Percentiles rank a stretch among this genome's conserved stretches.
phyloP scores from a whole-genome alignment of 2,113 vertebrate genomes.

The Pan paniscus region DNA sequence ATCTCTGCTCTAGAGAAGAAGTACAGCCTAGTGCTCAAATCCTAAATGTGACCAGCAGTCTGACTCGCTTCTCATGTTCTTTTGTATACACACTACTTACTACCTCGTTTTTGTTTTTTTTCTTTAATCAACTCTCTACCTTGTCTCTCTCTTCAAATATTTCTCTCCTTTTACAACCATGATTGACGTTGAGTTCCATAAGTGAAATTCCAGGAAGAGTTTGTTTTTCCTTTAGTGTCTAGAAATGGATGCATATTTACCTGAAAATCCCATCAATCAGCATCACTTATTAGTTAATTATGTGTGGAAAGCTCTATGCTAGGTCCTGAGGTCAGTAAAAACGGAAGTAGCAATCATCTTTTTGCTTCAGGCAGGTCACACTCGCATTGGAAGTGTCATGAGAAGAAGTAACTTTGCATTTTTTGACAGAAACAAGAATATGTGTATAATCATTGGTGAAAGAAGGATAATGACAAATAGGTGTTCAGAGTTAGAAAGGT shows the following conservation, averaged over 20 bases:
- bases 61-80: background rate
- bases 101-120: background rate
- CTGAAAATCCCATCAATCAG: slow-evolving; percentile 15
- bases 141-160: background rate
- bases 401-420: background rate
- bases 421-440: slow-evolving; percentile 25
- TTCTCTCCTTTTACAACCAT: background rate
- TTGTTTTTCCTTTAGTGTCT: background rate
- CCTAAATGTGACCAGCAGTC: background rate
- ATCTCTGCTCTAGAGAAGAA: background rate
- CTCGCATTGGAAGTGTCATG: background rate
- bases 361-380: background rate
- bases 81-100: background rate
- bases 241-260: background rate
- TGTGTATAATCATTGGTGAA: background rate
- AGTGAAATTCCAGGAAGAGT: background rate
- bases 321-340: background rate
- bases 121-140: background rate
- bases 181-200: background rate
- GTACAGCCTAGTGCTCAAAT: background rate
- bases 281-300: background rate
- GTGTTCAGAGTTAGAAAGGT: background rate
- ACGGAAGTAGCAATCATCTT: background rate
- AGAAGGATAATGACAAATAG: background rate
- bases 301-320: background rate